Base-by-base conservation (phyloP, 2,797 vertebrate species). In the Sebastes miniatus region DNA sequence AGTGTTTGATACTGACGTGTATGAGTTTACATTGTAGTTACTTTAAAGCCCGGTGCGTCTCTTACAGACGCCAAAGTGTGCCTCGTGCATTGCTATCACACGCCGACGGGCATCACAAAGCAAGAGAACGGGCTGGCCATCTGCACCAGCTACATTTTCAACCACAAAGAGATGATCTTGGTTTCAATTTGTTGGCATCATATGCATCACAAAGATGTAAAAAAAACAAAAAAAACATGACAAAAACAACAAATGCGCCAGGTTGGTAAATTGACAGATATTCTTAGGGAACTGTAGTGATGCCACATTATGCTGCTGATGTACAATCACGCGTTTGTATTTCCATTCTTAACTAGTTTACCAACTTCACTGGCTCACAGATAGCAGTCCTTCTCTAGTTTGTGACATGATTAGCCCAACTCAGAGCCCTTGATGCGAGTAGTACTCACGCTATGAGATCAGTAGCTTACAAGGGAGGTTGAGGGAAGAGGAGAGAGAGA, bases 361-460 rank as follows among this genome's bases (percentile, higher is more conserved):
- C 66, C 20, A 52, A 31, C 61, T 59, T 77, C 66, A 47, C 24
- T 20, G 32, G 62, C 31, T 52, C 36, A 72, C 81, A 76, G 77
- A 73, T 68, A 76, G 32, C 47, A 6, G 29, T 63, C 69, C 18
- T 52, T 80, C 50, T 73, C 69, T 54, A 65, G 77, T 83, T 75
- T 88, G 74, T 72, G 78, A 90, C 80, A 83, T 63, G 64, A 88
- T 90, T 84, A 86, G 69, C 54, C 62, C 22, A 72, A 81, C 61
- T 80, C 74, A 66, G 43, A 84, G 74, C 54, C 58, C 81, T 74
- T 82, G 74, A 82, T 82, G 85, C 24, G 70, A 87, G 83, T 79
- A 66, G 56, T 68, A 74, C 73, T 83, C 87, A 77, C 16, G 4
- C 89, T 82, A 70, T 87, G 79, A 91, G 89, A 88, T 94, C 89